Base-by-base conservation (phyloP, 2,113 vertebrate genomes). In the Cromileptes altivelis region DNA sequence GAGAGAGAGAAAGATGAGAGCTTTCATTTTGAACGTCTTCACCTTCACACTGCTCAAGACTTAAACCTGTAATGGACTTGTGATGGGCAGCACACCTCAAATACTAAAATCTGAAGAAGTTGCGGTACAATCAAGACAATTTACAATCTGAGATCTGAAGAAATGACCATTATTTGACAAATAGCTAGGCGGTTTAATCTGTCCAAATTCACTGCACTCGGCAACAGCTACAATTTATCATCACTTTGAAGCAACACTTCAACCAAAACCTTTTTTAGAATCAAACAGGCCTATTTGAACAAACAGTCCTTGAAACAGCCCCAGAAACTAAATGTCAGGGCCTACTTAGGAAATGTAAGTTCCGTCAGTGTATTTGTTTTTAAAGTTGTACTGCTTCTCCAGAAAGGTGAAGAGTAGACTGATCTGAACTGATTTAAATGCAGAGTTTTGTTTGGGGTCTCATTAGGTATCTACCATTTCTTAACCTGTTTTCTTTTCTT, bases 171-270 rank as follows among this genome's bases (percentile, higher is more conserved):
- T 25, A 49, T 61, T 12, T 21, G 42, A 33, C 42, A 13, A 40
- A 75, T 1, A 37, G 6, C 33, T 37, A 37, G 9, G 19, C 42
- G 17, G 71, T 37, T 50, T 10, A 58, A 27, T 56, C 30, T 4
- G 4, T 53, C 2, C 1, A 47, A 37, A 71, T 21, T 19, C 6
- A 19, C 9, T 37, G n/a, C 61, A 47, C 0, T 33, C 37, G 19
- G 56, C 56, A 55, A 53, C 23, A 21, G 15, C 25, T 53, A 5
- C 52, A 73, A 60, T 75, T 61, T 13, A 61, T 75, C 30, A 60
- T 57, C 55, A 64, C n/a, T 13, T 33, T 33, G 58, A 62, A 27
- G 42, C 18, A 14, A 12, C 4, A 6, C 27, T 6, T 53, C 10
- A 18, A 17, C 40, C 18, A 14, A 49, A 73, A 21, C 1, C 18